Evolutionary conservation across 2,113 vertebrate species (phyloP).

Genomic region (Azemiops feae): DNA sequence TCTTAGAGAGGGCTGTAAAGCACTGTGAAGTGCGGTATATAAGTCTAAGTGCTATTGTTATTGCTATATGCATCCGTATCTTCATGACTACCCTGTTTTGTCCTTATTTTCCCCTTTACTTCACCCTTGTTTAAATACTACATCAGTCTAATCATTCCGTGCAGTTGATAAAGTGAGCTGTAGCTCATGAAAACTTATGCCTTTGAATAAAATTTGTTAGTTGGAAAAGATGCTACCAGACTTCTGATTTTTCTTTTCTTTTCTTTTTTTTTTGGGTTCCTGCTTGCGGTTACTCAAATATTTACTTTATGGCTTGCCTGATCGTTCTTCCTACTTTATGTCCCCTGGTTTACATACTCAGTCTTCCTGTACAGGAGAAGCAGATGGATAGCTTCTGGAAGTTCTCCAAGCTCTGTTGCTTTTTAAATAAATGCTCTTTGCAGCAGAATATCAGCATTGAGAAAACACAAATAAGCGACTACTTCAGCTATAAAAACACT

Average conservation of each 20-base stretch:
- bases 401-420: conserved; percentile 1
- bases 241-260: background rate
- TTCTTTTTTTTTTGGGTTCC: background rate
- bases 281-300: background rate
- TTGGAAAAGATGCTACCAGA: background rate
- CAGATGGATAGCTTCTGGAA: conserved; percentile 2
- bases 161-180: background rate
- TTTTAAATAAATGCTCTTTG: background rate
- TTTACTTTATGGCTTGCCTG: background rate
- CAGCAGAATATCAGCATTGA: background rate
- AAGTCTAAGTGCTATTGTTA: too few species aligned
- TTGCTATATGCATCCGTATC: background rate
- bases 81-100: background rate
- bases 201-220: background rate
- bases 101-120: background rate
- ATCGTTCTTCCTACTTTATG: background rate
- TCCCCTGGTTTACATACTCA: background rate
- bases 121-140: background rate
- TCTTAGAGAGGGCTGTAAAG: too few species aligned
- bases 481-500: conserved; percentile 5
- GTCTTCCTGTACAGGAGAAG: background rate
- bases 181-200: background rate
- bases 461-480: background rate
- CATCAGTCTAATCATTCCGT: background rate
- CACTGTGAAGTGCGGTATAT: too few species aligned